phyloP scores from a whole-genome alignment of 2,113 vertebrate species.

The Actenoides hombroni region DNA sequence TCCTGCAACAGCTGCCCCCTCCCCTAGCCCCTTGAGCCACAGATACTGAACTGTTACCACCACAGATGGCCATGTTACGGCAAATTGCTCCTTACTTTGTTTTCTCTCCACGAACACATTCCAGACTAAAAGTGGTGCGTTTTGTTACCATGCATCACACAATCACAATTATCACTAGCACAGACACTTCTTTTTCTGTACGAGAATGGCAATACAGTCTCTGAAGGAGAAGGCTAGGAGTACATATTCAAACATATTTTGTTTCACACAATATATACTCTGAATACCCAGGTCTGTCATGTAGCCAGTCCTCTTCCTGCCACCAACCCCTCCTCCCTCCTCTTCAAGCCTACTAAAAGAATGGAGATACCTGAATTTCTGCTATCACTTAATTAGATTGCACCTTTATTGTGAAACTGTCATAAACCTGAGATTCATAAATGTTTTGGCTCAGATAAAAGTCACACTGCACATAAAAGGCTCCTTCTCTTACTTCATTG shows the following conservation, averaged over 20 bases:
- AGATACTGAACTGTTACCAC: background rate
- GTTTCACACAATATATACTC: background rate
- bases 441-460: background rate
- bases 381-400: background rate
- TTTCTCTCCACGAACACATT: background rate
- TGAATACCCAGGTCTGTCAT: background rate
- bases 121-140: background rate
- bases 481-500: background rate
- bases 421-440: background rate
- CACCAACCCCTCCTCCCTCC: background rate
- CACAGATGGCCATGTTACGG: fast-evolving
- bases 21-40: background rate
- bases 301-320: background rate
- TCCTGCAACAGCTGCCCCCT: background rate
- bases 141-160: background rate
- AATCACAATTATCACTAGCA: background rate
- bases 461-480: background rate
- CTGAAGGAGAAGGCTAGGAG: background rate
- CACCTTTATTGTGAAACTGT: background rate
- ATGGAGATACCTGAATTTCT: background rate
- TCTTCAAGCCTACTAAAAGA: background rate
- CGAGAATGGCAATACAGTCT: background rate
- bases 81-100: background rate
- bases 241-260: background rate
- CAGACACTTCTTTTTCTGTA: background rate